Conservation (phyloP, 2,797 vertebrate species). For the Tangara arthus region DNA sequence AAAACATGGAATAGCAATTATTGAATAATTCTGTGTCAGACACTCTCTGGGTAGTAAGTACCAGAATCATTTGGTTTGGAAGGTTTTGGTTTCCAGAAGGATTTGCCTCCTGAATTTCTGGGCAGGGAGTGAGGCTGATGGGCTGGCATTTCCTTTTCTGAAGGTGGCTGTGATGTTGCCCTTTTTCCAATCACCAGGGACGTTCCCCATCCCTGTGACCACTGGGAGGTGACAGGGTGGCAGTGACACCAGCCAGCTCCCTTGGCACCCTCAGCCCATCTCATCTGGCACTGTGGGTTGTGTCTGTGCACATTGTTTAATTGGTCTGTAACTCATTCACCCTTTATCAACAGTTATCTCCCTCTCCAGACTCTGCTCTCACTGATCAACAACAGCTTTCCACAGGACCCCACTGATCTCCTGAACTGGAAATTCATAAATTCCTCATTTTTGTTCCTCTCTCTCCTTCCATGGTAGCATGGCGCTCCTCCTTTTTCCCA, state of each 20-base stretch:
- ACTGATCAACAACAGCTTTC: neutral
- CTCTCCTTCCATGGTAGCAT: neutral
- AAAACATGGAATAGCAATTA: neutral
- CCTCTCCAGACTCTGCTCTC: neutral
- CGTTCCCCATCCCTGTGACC: neutral
- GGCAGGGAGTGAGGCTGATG: neutral
- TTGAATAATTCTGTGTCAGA: neutral
- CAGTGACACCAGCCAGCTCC: constrained; percentile 17
- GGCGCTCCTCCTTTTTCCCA: neutral
- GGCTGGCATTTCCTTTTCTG: neutral
- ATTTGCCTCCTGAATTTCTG: neutral
- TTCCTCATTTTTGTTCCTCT: neutral
- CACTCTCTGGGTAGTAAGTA: neutral
- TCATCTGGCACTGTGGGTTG: accelerated
- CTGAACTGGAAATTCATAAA: neutral
- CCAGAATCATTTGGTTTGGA: neutral
- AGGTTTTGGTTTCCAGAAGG: neutral
- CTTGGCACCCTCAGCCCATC: neutral
- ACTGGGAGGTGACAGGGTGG: neutral
- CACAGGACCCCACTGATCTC: neutral
- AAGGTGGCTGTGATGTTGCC: neutral
- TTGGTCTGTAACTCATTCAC: neutral
- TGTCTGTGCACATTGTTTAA: neutral
- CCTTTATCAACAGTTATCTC: neutral
- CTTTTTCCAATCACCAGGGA: neutral